Conservation (phyloP, 2,797 vertebrate species). For the Gouania willdenowi region DNA sequence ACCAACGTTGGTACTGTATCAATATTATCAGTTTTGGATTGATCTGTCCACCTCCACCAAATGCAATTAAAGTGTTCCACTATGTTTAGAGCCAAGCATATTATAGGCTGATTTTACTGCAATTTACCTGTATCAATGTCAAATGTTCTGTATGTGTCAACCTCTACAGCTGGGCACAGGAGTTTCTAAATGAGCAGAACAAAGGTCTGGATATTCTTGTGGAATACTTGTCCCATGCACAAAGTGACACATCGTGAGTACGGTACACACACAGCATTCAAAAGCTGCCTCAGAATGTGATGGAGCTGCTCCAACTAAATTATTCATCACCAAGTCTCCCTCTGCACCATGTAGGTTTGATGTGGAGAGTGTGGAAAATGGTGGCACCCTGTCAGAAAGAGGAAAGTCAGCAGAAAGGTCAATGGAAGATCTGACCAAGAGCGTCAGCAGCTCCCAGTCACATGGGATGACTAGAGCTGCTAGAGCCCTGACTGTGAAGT, state of each 20-base stretch:
- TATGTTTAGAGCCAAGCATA: too few relatives aligned
- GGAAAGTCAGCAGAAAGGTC: slow-evolving; percentile 80
- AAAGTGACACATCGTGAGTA: slow-evolving; percentile 85
- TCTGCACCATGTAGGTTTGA: slow-evolving; percentile 77
- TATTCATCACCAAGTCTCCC: neutral
- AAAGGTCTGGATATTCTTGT: slow-evolving; percentile 91
- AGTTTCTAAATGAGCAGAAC: slow-evolving; percentile 92
- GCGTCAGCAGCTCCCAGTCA: slow-evolving; percentile 61
- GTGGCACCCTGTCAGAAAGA: slow-evolving; percentile 74
- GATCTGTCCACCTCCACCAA: too few relatives aligned
- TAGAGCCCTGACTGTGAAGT: slow-evolving; percentile 88
- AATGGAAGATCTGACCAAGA: slow-evolving; percentile 87
- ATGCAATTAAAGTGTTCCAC: too few relatives aligned
- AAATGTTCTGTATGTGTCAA: too few relatives aligned
- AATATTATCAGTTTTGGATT: too few relatives aligned
- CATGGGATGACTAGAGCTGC: slow-evolving; percentile 74
- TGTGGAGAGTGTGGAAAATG: slow-evolving; percentile 83
- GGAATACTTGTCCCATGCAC: slow-evolving; percentile 90
- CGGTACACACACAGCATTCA: neutral
- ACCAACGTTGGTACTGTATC: too few relatives aligned
- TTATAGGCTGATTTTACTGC: too few relatives aligned
- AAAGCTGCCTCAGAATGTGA: neutral
- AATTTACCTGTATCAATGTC: too few relatives aligned
- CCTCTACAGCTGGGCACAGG: slow-evolving; percentile 88
- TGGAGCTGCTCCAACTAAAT: fast-evolving